phyloP scores from a whole-genome alignment of 2,797 vertebrate species.

The Holocentrus rufus region DNA sequence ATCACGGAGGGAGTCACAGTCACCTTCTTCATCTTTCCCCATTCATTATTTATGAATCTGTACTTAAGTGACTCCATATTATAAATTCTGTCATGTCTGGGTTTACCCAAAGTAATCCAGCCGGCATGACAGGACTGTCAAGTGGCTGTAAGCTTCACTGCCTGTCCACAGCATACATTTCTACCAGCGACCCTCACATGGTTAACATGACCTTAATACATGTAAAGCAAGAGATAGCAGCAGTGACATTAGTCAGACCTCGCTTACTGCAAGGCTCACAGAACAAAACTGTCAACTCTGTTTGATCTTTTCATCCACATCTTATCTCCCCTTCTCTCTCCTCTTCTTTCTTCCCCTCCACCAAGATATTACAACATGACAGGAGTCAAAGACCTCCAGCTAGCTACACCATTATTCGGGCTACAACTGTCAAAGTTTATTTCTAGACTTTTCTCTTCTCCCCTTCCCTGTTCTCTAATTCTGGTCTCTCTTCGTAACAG shows the following conservation, averaged over 20 bases:
- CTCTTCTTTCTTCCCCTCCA: conserved; percentile 28
- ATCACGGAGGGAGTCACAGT: background rate
- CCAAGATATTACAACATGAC: conserved; percentile 47
- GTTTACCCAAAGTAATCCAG: conserved; percentile 15
- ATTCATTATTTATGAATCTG: background rate
- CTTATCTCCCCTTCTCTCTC: conserved; percentile 11
- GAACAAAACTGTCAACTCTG: conserved; percentile 47
- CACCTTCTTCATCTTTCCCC: background rate
- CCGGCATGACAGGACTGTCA: background rate
- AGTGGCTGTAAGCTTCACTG: background rate
- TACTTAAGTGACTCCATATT: background rate
- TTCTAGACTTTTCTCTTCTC: conserved; percentile 36
- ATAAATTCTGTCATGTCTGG: conserved; percentile 12
- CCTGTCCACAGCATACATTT: background rate
- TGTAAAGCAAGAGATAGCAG: conserved; percentile 12
- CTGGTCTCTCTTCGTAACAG: conserved; percentile 9
- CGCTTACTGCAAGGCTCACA: conserved; percentile 34
- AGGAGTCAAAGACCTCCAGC: conserved; percentile 44
- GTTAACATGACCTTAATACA: conserved; percentile 26
- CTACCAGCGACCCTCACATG: background rate
- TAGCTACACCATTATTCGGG: conserved; percentile 42
- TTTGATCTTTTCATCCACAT: conserved; percentile 41
- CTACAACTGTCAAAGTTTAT: conserved; percentile 44
- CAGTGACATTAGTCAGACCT: conserved; percentile 2
- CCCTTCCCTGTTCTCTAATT: conserved; percentile 33